phyloP scores from a whole-genome alignment of 2,888 invertebrate genomes.

The Calliphora vomitoria region DNA sequence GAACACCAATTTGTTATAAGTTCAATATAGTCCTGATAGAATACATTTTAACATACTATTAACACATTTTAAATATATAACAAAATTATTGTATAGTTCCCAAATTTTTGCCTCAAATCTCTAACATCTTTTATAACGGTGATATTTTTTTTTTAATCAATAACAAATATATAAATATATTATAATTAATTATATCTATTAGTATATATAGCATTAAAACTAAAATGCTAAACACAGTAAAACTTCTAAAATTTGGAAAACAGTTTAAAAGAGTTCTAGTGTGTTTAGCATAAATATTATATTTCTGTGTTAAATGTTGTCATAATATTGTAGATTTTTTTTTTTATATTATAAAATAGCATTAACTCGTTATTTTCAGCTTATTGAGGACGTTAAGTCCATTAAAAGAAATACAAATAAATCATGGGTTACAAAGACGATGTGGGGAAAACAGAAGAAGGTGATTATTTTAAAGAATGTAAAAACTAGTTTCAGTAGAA shows the following conservation, averaged over 20 bases:
- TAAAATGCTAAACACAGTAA: conserved; percentile 28
- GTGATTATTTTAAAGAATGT: not conserved
- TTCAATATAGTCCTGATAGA: not conserved
- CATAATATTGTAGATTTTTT: conserved; percentile 58
- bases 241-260: conserved; percentile 1
- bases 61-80: not conserved
- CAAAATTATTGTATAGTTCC: conserved; percentile 25
- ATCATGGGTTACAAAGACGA: not conserved
- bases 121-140: conserved; percentile 50
- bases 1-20: not conserved
- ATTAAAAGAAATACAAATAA: conserved; percentile 1
- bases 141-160: conserved; percentile 54
- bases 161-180: conserved; percentile 8
- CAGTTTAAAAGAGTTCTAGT: not conserved
- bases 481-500: too few species aligned
- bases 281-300: conserved; percentile 40
- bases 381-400: conserved; percentile 38
- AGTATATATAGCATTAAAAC: conserved; percentile 47
- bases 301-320: conserved; percentile 69
- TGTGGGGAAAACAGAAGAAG: not conserved
- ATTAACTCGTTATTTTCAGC: conserved; percentile 57
- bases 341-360: conserved; percentile 42
- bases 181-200: conserved; percentile 19
- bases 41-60: not conserved
- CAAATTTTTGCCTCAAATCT: conserved; percentile 56